Base-by-base conservation (phyloP, 2,113 vertebrate genomes). In the Motacilla tschutschensis region DNA sequence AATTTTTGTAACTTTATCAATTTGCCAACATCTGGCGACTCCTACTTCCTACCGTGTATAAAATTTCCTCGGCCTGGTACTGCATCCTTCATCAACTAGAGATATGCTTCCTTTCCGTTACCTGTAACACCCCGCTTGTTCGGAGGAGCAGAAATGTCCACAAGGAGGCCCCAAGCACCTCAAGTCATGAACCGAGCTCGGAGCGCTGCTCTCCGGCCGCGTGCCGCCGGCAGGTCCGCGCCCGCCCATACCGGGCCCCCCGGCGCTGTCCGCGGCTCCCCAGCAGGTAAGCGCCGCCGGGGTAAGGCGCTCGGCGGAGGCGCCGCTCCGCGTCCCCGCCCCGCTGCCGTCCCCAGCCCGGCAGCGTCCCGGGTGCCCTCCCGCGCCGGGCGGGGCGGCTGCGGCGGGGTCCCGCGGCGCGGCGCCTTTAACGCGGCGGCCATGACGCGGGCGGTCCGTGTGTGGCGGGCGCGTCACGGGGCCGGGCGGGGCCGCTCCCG, bases 371-470 rank as follows among this genome's bases (percentile, higher is more conserved):
- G 26, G 18, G n/a, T 13, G 50, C 43, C 29, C 43, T 70, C 47
- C 73, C 25, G 55, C 14, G 25, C 40, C 46, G 12, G 40, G 20
- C 28, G 24, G 41, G 41, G 41, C 8, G 41, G 41, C 17, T 17
- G 17, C 35, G 60, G 14, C 20, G 50, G 50, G 29, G 51, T 13
- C 29, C 58, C 36, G 58, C 17, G 36, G 92, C 66, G 59, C 96
- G 95, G 94, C 96, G 93, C 94, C 95, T 96, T 97, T 96, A 96
- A 97, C 95, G 93, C 94, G 93, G 92, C 62, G n/a, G 62, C 62
- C 62, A 65, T 65, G 62, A 65, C n/a, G 62, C 62, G 62, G 43
- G 62, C 43, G 43, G 43, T 18, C 62, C 62, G 62, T 14, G 62
- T 35, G 63, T 47, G 62, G 63, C n/a, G 63, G 63, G 17, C 63